Evolutionary conservation across 1,140 invertebrate species (phyloP).

Genomic region (Drosophila insularis): DNA sequence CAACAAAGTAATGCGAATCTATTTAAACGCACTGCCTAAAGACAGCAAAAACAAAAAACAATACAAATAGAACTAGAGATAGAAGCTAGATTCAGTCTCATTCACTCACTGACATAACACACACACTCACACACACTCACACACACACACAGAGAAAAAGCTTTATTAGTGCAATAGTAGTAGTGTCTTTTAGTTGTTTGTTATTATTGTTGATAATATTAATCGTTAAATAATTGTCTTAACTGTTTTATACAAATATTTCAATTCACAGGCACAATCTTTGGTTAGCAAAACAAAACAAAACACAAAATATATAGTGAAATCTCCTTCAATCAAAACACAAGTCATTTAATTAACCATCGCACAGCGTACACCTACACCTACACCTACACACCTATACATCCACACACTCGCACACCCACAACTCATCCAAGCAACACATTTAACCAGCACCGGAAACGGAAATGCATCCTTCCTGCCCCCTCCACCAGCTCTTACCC

Average conservation of each 20-base stretch:
- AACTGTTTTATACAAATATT: constrained; percentile 47
- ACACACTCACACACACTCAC: constrained; percentile 22
- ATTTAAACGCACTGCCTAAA: constrained; percentile 61
- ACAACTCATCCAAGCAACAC: constrained; percentile 25
- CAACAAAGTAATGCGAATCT: constrained; percentile 78
- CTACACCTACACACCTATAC: background rate
- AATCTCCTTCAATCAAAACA: constrained; percentile 9
- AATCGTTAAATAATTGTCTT: constrained; percentile 63
- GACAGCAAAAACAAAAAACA: constrained; percentile 14
- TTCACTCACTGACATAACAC: constrained; percentile 19
- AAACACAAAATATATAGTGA: constrained; percentile 7
- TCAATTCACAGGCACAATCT: constrained; percentile 70
- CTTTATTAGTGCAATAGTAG: constrained; percentile 78
- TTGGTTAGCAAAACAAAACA: constrained; percentile 59
- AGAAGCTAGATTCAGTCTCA: constrained; percentile 19
- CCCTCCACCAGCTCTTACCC: constrained; percentile 21
- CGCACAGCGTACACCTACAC: constrained; percentile 24
- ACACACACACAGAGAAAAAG: constrained; percentile 56
- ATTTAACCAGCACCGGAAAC: constrained; percentile 60
- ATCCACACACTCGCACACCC: constrained; percentile 14
- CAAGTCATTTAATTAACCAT: constrained; percentile 42
- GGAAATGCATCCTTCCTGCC: constrained; percentile 66
- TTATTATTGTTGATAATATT: constrained; percentile 42
- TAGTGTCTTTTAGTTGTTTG: constrained; percentile 43
- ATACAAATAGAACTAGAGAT: constrained; percentile 5